Base-by-base conservation (phyloP, 2,888 invertebrate genomes). In the Nineta flava region DNA sequence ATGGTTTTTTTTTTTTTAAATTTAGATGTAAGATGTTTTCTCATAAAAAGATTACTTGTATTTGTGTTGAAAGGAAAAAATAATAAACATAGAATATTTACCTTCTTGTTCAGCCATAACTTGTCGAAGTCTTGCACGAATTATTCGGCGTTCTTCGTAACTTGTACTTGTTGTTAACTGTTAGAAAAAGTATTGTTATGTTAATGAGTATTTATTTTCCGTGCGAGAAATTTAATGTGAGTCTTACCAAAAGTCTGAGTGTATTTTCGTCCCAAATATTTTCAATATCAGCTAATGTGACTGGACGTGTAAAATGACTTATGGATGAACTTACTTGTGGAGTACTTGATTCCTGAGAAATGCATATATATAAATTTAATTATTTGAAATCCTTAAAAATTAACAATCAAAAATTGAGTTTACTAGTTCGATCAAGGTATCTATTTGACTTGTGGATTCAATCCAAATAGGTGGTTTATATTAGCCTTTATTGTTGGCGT, bases 61-160 rank as follows among this genome's bases (percentile, higher is more conserved):
- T 26, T 26, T 26, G 26, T 26, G 26, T 26, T 26, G 26, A 26
- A 26, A 26, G 26, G 26, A 26, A 26, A 40, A n/a, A 26, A 6
- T 26, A 7, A 26, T 7, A 26, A 26, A 7, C 26, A 26, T 26
- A 26, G 7, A 26, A 2, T 26, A 26, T 35, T 64, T 73, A 90
- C 90, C 87, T 82, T 85, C 84, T 68, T 84, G 82, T 72, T 85
- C 85, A 61, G 87, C 87, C 81, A 88, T 83, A 64, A 91, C 78
- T 67, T 82, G 77, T 60, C 84, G 80, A 61, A 91, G 75, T 68
- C 87, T 78, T 60, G 81, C 80, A 66, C 90, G 76, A 64, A 91
- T 79, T 59, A 78, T 77, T 61, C 87, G 81, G 61, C 88, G 78
- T 68, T 86, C 86, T 68, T 90, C 90, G 84, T 87, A 88, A 66